Conservation (phyloP, 2,888 invertebrate species). For the Leucoptera coffeella region DNA sequence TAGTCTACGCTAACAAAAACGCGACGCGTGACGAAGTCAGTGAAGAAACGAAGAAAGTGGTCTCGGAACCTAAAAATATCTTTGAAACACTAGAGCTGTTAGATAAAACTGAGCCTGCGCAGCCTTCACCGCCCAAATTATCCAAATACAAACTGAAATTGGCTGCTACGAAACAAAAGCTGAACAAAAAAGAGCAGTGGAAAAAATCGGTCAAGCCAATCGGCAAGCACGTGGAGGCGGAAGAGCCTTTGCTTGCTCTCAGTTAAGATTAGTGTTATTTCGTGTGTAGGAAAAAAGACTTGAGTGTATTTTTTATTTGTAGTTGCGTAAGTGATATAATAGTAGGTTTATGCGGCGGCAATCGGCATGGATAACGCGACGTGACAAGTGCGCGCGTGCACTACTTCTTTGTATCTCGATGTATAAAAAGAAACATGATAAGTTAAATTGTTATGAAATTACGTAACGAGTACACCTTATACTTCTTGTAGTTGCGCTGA, state of each 20-base stretch:
- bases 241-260: slow-evolving; percentile 61
- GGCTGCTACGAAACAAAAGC: slow-evolving; percentile 40
- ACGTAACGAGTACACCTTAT: no score
- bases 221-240: slow-evolving; percentile 41
- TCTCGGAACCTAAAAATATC: slow-evolving; percentile 69
- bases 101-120: slow-evolving; percentile 40
- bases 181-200: slow-evolving; percentile 37
- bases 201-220: slow-evolving; percentile 29
- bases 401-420: no score
- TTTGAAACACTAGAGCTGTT: slow-evolving; percentile 72
- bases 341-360: no score
- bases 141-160: slow-evolving; percentile 64
- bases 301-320: no score
- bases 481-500: no score
- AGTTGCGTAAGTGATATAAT: slow-evolving; percentile 2
- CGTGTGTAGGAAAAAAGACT: slow-evolving; percentile 15
- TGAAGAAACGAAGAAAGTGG: slow-evolving; percentile 28
- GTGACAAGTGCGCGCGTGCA: no score
- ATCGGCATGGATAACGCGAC: no score
- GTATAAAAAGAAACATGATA: no score
- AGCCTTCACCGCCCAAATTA: slow-evolving; percentile 23
- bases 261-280: slow-evolving; percentile 38
- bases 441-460: no score
- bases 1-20: slow-evolving; percentile 79
- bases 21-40: slow-evolving; percentile 55